Evolutionary conservation across 2,888 invertebrate species (phyloP).

Genomic region (Belgica antarctica): DNA sequence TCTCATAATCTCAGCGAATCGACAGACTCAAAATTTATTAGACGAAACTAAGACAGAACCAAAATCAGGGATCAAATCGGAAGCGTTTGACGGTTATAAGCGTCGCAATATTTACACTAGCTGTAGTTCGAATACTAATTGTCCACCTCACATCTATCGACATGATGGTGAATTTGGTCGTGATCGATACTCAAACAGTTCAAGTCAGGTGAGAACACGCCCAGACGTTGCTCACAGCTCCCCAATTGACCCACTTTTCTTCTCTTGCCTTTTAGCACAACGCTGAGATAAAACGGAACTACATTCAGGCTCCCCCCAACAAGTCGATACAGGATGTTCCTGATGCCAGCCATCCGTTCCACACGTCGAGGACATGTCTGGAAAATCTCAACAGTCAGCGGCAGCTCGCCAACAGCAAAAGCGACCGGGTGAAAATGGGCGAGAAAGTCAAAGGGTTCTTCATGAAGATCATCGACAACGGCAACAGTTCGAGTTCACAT

Average conservation of each 20-base stretch:
- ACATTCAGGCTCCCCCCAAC: slow-evolving; percentile 66
- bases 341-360: slow-evolving; percentile 49
- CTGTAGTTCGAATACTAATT: slow-evolving; percentile 53
- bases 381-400: neutral
- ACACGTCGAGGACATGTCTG: neutral
- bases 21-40: slow-evolving; percentile 19
- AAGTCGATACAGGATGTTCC: slow-evolving; percentile 68
- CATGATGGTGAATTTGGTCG: slow-evolving; percentile 59
- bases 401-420: neutral
- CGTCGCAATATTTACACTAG: slow-evolving; percentile 15
- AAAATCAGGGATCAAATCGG: slow-evolving; percentile 58
- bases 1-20: slow-evolving; percentile 37
- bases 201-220: slow-evolving; percentile 12
- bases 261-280: slow-evolving; percentile 55
- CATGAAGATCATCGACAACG: slow-evolving; percentile 32
- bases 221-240: too few relatives aligned
- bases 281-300: slow-evolving; percentile 67
- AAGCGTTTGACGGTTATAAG: slow-evolving; percentile 53
- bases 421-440: neutral
- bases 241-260: neutral
- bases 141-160: slow-evolving; percentile 65
- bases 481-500: neutral
- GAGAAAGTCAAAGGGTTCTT: slow-evolving; percentile 31
- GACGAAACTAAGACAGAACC: slow-evolving; percentile 53
- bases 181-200: slow-evolving; percentile 24